Evolutionary conservation across 2,888 invertebrate genomes (phyloP), one percentile per base, ranked within the genome.

Genomic region (Leucophora obtusa): DNA sequence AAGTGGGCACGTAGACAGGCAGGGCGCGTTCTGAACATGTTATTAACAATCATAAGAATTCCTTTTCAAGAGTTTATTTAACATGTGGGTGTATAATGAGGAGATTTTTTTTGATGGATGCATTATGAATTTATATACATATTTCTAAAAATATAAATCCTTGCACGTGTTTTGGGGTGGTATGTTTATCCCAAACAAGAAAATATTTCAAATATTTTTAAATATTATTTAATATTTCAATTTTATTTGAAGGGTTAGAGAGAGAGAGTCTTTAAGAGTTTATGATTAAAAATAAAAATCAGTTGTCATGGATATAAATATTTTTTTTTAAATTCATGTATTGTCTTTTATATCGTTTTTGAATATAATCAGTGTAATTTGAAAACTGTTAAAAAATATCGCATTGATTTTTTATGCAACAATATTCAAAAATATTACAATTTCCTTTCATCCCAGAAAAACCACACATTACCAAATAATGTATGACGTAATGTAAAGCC

Each of bases 1-100:
- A 86, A 86, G 85, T 85, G 85, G 85, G 88, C 88, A 88, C 88
- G 88, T 88, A 88, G 86, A 79, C 77, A 73, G 56, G 77, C 83
- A 83, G 65, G 73, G 28, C 71, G n/a, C 65, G 65, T 69, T 80
- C 63, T 70, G 35, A 65, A 74, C 53, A 35, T 75, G 69, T 50
- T 65, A 54, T 11, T 4, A 75, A 66, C 70, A 72, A 72, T 78
- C 65, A 47, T 51, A 51, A 53, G 28, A 59, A 78, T 71, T 59
- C 17, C 65, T 28, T 43, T 60, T 63, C 15, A 66, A 35, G 24
- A 66, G 77, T 73, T 77, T 54, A 70, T 77, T 81, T 81, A 74
- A 74, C 77, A 81, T 81, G 81, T 81, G 82, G 82, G 82, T 77
- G 82, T 77, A 77, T 79, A 79, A 77, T 79, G 74, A 79, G 77